Conservation (phyloP, 1,140 invertebrate genomes). For the Triops longicaudatus region DNA sequence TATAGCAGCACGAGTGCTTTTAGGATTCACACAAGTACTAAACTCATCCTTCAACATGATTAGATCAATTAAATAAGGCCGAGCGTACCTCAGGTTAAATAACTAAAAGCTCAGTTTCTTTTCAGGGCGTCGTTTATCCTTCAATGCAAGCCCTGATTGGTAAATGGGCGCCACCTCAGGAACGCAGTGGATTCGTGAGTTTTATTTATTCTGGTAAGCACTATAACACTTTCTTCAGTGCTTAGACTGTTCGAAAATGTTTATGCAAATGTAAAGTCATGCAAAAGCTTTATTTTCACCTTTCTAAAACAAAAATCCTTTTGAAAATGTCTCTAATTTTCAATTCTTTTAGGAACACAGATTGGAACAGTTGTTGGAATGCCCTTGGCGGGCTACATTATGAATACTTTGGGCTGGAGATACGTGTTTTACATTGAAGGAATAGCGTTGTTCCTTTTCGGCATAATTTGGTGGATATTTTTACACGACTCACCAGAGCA, state of each 20-base stretch:
- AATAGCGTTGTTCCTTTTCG: conserved; percentile 52
- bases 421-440: conserved; percentile 72
- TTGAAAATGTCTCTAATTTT: no score
- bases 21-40: conserved; percentile 43
- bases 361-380: conserved; percentile 67
- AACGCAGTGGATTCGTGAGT: conserved; percentile 63
- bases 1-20: conserved; percentile 41
- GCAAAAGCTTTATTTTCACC: no score
- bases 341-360: conserved; percentile 48
- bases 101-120: conserved; percentile 15
- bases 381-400: conserved; percentile 59
- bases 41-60: conserved; percentile 19
- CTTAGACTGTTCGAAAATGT: no score
- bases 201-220: conserved; percentile 58
- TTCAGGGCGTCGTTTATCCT: conserved; percentile 68
- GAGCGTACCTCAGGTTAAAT: conserved; percentile 7
- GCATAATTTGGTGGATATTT: conserved; percentile 42
- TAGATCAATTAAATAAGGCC: background rate
- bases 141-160: conserved; percentile 66
- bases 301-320: no score
- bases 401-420: conserved; percentile 58
- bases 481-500: conserved; percentile 42
- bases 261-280: no score
- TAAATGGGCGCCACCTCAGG: conserved; percentile 71
- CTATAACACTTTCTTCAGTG: no score